A percentile compares a stretch with the other conserved stretches of the same genome.
These are phyloP conservation scores for Chelon auratus DNA, from an alignment of 2,797 vertebrate genomes.

Conservation along the genomic window DNA sequence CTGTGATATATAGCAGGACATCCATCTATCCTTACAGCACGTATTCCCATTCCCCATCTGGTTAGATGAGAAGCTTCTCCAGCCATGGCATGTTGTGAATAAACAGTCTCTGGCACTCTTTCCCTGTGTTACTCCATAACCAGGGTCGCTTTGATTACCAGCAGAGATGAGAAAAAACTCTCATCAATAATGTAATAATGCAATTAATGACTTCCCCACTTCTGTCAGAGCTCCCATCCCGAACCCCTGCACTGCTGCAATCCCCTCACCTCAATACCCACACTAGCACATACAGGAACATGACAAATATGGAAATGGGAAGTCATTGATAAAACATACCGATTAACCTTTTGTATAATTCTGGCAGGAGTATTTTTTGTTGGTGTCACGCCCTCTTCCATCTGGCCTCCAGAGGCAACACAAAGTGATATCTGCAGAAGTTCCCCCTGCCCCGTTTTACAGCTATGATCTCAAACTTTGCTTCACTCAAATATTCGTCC, in stretches of 20 bases:
- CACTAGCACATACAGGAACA: constrained; percentile 60
- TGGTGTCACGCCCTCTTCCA: constrained; percentile 26
- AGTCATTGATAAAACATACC: constrained; percentile 82
- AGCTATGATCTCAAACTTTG: constrained; percentile 50
- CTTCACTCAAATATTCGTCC: constrained; percentile 70
- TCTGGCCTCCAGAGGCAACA: constrained; percentile 37
- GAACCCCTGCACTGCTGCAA: constrained; percentile 52
- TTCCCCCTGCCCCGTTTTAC: constrained; percentile 11
- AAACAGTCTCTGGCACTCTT: constrained; percentile 72
- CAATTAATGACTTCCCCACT: constrained; percentile 82
- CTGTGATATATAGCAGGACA: constrained; percentile 44
- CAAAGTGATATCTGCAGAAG: constrained; percentile 13
- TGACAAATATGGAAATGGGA: constrained; percentile 77
- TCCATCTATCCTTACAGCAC: constrained; percentile 28
- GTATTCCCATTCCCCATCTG: constrained; percentile 31
- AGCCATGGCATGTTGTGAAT: constrained; percentile 62
- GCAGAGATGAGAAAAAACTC: constrained; percentile 65
- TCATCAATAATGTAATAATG: constrained; percentile 86
- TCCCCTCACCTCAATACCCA: constrained; percentile 42
- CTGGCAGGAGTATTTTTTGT: constrained; percentile 65
- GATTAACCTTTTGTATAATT: constrained; percentile 79
- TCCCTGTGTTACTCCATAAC: constrained; percentile 67
- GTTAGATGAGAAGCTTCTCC: constrained; percentile 50
- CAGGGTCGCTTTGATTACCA: constrained; percentile 79
- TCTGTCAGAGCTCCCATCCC: constrained; percentile 78